A percentile compares a stretch with the other conserved stretches of the same genome.
phyloP scores from a whole-genome alignment of 2,797 vertebrate genomes.

The Dendrocincla tyrannina region DNA sequence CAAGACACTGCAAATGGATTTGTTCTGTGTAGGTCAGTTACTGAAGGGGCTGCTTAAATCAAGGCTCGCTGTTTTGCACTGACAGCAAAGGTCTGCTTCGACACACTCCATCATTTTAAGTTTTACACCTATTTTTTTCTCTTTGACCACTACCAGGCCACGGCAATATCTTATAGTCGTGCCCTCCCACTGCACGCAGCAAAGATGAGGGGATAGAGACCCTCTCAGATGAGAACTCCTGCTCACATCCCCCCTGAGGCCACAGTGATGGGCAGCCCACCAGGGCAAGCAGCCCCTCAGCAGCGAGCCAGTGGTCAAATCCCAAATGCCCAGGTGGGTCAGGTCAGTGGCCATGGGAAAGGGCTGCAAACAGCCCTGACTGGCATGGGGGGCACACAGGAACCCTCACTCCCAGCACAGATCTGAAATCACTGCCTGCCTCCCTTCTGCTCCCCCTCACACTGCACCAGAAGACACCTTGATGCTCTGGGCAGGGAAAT shows the following conservation, averaged over 20 bases:
- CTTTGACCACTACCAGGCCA: not conserved
- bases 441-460: not conserved
- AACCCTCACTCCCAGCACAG: not conserved
- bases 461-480: not conserved
- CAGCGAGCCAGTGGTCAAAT: not conserved
- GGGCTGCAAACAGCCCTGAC: not conserved
- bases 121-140: not conserved
- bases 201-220: not conserved
- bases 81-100: constrained; percentile 27
- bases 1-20: constrained; percentile 57
- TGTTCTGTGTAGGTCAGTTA: constrained; percentile 32
- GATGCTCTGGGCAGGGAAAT: not conserved
- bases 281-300: not conserved
- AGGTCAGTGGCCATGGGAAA: not conserved
- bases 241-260: not conserved
- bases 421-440: rapidly evolving
- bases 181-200: not conserved
- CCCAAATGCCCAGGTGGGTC: not conserved
- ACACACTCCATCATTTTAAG: not conserved
- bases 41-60: constrained; percentile 30
- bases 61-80: not conserved
- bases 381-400: rapidly evolving
- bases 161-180: rapidly evolving
- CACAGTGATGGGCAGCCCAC: not conserved
- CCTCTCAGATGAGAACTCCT: not conserved